Percentiles rank a stretch among this genome's conserved stretches.
phyloP scores from a whole-genome alignment of 2,113 vertebrate genomes.

The Dicaeum eximium region DNA sequence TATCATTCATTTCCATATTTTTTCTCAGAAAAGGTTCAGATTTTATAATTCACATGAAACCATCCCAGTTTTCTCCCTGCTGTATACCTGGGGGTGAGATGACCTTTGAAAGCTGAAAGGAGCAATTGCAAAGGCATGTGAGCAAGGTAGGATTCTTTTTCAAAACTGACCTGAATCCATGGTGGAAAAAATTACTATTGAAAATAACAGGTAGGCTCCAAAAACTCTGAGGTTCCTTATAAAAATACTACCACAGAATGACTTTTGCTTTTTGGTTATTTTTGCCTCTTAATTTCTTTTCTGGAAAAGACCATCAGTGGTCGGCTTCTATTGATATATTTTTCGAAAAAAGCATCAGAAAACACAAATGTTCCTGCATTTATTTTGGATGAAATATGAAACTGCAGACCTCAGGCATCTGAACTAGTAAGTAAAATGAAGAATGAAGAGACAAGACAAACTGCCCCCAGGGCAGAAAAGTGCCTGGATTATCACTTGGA shows the following conservation, averaged over 20 bases:
- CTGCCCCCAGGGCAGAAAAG: background rate
- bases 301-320: background rate
- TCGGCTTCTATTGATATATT: background rate
- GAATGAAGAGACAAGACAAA: background rate
- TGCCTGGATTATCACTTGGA: background rate
- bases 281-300: background rate
- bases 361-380: background rate
- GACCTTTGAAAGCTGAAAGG: background rate
- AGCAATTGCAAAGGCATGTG: background rate
- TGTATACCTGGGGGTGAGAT: accelerated
- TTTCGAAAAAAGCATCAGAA: background rate
- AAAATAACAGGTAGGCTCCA: background rate
- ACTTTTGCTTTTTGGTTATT: background rate
- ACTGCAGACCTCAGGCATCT: background rate
- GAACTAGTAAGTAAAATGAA: background rate
- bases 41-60: background rate
- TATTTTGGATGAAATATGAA: background rate
- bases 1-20: background rate
- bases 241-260: background rate
- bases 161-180: background rate
- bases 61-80: background rate
- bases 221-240: background rate
- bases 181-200: background rate
- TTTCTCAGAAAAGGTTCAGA: background rate
- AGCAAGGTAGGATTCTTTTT: background rate